Conservation (phyloP, 1,140 invertebrate species). For the Panulirus ornatus region DNA sequence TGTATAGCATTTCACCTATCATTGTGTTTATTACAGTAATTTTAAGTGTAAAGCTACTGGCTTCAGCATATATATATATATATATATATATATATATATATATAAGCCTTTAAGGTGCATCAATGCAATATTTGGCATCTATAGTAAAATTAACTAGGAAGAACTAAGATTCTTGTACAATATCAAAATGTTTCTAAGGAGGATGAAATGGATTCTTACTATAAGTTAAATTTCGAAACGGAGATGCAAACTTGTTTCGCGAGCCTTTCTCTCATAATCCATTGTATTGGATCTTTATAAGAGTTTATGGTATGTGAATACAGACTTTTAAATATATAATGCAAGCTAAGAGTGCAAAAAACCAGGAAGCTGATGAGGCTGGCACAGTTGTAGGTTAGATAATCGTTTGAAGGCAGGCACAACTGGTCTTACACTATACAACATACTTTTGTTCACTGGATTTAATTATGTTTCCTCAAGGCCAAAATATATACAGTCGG, state of each 20-base stretch:
- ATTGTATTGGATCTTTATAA: conserved; percentile 20
- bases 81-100: not conserved
- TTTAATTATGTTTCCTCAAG: not conserved
- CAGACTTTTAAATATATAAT: conserved; percentile 27
- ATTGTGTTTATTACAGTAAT: not conserved
- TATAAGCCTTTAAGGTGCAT: not conserved
- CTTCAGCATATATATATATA: not conserved
- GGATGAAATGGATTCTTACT: not conserved
- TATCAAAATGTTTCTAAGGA: conserved; percentile 12
- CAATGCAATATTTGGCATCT: not conserved
- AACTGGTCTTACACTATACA: conserved; percentile 22
- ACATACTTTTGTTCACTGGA: too few species aligned
- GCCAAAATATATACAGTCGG: conserved; percentile 2
- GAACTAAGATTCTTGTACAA: conserved; percentile 17
- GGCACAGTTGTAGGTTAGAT: conserved; percentile 43
- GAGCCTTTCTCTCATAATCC: conserved; percentile 42
- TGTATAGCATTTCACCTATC: not conserved
- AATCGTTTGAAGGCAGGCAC: conserved; percentile 1
- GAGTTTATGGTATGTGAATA: conserved; percentile 26
- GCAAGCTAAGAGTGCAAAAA: conserved; percentile 39
- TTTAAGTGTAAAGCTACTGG: not conserved
- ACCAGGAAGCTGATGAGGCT: conserved; percentile 40
- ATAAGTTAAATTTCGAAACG: conserved; percentile 3
- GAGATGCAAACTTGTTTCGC: conserved; percentile 25
- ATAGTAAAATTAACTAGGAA: conserved; percentile 1